Conservation (phyloP, 2,888 invertebrate species). For the Scaeva pyrastri region DNA sequence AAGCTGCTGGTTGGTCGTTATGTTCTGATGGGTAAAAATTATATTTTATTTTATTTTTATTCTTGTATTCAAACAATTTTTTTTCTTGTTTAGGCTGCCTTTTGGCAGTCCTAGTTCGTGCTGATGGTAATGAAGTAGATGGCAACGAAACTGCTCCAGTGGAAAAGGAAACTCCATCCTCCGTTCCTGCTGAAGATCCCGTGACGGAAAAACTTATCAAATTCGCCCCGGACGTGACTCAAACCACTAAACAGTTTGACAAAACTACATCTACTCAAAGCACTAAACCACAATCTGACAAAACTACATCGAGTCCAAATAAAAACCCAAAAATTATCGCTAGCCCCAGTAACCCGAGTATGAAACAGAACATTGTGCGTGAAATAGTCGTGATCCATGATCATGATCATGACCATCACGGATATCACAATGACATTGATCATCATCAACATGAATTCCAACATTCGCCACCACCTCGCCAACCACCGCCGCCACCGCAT, state of each 20-base stretch:
- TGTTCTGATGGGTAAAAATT: constrained; percentile 57
- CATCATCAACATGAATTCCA: constrained; percentile 17
- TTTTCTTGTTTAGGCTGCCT: constrained; percentile 32
- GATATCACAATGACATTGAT: too few species aligned
- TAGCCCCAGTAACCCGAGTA: neutral
- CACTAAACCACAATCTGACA: neutral
- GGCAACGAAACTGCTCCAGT: neutral
- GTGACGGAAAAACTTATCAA: neutral
- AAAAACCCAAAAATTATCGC: constrained; percentile 16
- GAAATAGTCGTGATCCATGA: constrained; percentile 25
- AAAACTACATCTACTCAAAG: neutral
- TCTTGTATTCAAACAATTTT: neutral
- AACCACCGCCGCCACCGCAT: neutral
- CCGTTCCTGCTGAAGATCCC: neutral
- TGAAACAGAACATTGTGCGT: neutral
- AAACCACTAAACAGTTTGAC: neutral
- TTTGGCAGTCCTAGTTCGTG: constrained; percentile 35
- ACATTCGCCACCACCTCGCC: constrained; percentile 4
- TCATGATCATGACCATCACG: constrained; percentile 5
- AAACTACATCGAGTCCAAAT: neutral
- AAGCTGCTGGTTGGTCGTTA: constrained; percentile 65
- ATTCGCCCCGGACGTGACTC: neutral
- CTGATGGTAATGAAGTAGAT: constrained; percentile 18
- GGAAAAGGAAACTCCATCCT: neutral
- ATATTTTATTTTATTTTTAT: neutral